A percentile compares a stretch with the other conserved stretches of the same genome.
phyloP scores from a whole-genome alignment of 2,113 vertebrate genomes.

The Solea senegalensis region DNA sequence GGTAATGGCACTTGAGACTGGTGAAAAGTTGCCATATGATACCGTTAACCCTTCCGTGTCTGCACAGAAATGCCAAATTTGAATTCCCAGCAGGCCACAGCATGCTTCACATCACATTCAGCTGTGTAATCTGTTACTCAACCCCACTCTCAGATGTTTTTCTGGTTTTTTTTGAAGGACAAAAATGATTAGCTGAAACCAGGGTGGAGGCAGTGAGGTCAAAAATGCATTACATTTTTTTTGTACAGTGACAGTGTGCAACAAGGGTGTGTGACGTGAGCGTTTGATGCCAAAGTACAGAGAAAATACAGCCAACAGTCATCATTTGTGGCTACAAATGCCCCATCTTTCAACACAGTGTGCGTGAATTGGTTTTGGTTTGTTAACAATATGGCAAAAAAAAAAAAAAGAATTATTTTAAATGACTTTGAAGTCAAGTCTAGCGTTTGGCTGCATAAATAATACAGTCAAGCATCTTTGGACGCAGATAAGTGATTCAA shows the following conservation, averaged over 20 bases:
- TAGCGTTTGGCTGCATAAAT: background rate
- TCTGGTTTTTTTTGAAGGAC: slow-evolving; percentile 18
- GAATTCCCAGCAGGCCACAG: slow-evolving; percentile 50
- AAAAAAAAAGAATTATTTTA: background rate
- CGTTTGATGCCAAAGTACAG: slow-evolving; percentile 18
- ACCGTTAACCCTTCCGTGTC: slow-evolving; percentile 58
- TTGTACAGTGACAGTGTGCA: slow-evolving; percentile 14
- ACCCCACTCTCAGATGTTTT: slow-evolving; percentile 54
- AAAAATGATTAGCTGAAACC: slow-evolving; percentile 45
- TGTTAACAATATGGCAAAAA: background rate
- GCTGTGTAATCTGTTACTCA: slow-evolving; percentile 50
- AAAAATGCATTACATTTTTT: slow-evolving; percentile 30
- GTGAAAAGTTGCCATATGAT: slow-evolving; percentile 67
- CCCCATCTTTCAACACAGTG: slow-evolving; percentile 6
- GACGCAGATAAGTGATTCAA: slow-evolving; percentile 11
- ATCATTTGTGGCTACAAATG: slow-evolving; percentile 3
- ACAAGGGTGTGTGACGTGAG: slow-evolving; percentile 8
- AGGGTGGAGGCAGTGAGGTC: slow-evolving; percentile 27
- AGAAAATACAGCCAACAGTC: slow-evolving; percentile 3
- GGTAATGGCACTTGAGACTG: slow-evolving; percentile 50
- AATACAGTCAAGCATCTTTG: background rate
- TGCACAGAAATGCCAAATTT: slow-evolving; percentile 42
- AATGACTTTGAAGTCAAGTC: background rate
- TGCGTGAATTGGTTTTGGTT: slow-evolving; percentile 23
- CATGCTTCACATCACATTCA: slow-evolving; percentile 52